A percentile compares a stretch with the other conserved stretches of the same genome.
phyloP scores from a whole-genome alignment of 2,888 invertebrate genomes.

The Ennomos quercinarius region DNA sequence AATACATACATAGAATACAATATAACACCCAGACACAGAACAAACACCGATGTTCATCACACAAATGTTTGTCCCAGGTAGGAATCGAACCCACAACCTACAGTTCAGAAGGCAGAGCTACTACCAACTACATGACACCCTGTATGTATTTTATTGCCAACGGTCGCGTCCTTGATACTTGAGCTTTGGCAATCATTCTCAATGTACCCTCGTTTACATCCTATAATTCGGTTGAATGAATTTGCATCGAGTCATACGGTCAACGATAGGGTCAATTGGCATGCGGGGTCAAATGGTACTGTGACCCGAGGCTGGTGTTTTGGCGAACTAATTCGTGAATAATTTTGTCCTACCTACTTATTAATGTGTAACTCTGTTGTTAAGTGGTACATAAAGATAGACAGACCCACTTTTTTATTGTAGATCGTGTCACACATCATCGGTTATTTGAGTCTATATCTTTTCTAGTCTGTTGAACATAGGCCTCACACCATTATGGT shows the following conservation, averaged over 20 bases:
- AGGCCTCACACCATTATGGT: too few species aligned
- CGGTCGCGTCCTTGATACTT: slow-evolving; percentile 41
- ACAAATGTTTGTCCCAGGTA: too few species aligned
- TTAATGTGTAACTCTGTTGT: slow-evolving; percentile 3
- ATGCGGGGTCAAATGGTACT: slow-evolving; percentile 17
- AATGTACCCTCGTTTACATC: slow-evolving; percentile 34
- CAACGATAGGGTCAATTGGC: slow-evolving; percentile 40
- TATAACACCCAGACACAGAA: too few species aligned
- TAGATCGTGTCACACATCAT: too few species aligned
- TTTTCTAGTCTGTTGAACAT: too few species aligned
- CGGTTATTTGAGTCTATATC: too few species aligned
- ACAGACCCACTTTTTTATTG: too few species aligned
- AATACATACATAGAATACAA: too few species aligned
- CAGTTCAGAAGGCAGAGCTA: too few species aligned
- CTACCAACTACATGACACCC: too few species aligned
- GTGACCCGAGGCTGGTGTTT: slow-evolving; percentile 19
- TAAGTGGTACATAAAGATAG: background rate
- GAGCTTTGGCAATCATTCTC: slow-evolving; percentile 38
- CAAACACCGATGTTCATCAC: too few species aligned
- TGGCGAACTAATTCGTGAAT: slow-evolving; percentile 12
- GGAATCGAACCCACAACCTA: too few species aligned
- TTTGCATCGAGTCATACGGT: slow-evolving; percentile 39
- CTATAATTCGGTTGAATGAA: slow-evolving; percentile 44
- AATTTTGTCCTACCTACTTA: background rate
- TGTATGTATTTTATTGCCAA: slow-evolving; percentile 22